phyloP scores from a whole-genome alignment of 2,888 invertebrate genomes.

The Chorisops tibialis region DNA sequence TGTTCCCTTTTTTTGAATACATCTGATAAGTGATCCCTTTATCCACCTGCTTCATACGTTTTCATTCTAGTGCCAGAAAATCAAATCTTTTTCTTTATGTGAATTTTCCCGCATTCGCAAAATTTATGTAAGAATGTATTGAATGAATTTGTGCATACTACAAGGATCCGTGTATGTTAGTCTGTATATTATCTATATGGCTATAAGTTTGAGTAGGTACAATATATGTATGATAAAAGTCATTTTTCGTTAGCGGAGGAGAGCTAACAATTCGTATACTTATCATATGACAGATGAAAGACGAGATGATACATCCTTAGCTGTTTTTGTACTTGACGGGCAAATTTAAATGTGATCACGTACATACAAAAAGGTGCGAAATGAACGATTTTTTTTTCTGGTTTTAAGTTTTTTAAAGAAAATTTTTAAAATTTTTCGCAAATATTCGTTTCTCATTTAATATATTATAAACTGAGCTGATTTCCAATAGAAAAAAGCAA shows the following conservation, averaged over 20 bases:
- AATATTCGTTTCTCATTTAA: too few species aligned
- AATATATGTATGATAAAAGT: conserved; percentile 20
- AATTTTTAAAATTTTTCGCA: too few species aligned
- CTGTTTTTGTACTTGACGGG: conserved; percentile 3
- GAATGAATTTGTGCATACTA: too few species aligned
- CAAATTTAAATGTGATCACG: conserved; percentile 18
- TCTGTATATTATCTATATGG: neutral
- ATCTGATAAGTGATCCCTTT: conserved; percentile 25
- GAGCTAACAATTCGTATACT: conserved; percentile 12
- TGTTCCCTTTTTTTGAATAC: conserved; percentile 14
- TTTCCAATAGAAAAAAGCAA: too few species aligned
- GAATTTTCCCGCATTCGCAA: neutral
- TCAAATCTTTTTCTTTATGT: conserved; percentile 19
- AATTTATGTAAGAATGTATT: neutral
- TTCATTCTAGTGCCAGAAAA: conserved; percentile 23
- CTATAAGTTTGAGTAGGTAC: conserved; percentile 1
- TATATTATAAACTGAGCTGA: too few species aligned
- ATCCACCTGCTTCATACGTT: conserved; percentile 24
- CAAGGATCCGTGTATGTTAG: too few species aligned
- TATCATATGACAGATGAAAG: conserved; percentile 19
- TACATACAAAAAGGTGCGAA: neutral
- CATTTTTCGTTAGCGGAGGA: neutral
- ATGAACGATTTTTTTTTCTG: too few species aligned
- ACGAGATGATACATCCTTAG: conserved; percentile 24
- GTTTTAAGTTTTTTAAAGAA: too few species aligned